A percentile compares a stretch with the other conserved stretches of the same genome.
Conservation (phyloP, 2,113 vertebrate species). For the Megaceryle maxima region DNA sequence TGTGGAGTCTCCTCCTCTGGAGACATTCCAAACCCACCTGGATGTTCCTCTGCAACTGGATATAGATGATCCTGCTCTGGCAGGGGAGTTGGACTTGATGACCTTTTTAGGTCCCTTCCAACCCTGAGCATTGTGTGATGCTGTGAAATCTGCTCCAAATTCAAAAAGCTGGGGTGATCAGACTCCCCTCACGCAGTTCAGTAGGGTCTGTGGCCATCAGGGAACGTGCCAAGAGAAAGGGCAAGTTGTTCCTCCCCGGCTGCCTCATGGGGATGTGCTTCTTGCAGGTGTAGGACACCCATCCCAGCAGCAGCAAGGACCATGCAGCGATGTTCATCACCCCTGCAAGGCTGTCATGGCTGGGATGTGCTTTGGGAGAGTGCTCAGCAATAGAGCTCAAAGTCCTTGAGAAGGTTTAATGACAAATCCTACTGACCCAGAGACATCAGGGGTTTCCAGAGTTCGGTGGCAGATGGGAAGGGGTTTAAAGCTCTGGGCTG, state of each 20-base stretch:
- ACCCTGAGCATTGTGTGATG: too few relatives aligned
- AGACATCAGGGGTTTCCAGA: background rate
- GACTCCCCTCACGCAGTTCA: fast-evolving
- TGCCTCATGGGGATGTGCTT: fast-evolving
- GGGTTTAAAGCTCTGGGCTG: background rate
- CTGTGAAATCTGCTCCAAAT: too few relatives aligned
- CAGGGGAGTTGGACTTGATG: too few relatives aligned
- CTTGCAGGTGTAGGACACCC: fast-evolving
- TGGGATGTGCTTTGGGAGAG: background rate
- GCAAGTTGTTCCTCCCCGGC: fast-evolving
- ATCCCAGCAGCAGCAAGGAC: background rate
- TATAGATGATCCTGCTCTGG: too few relatives aligned
- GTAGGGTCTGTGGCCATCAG: fast-evolving
- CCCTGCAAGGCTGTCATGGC: background rate
- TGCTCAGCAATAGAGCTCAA: background rate
- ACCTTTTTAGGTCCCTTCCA: too few relatives aligned
- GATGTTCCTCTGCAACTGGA: too few relatives aligned
- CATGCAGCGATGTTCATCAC: fast-evolving
- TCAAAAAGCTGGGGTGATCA: too few relatives aligned
- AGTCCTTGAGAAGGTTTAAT: background rate
- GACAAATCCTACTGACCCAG: background rate
- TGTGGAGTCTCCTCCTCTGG: too few relatives aligned
- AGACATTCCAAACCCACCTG: too few relatives aligned
- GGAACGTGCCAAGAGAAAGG: fast-evolving
- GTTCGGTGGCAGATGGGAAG: background rate